phyloP scores from a whole-genome alignment of 2,797 vertebrate genomes.

The Pachyuromys duprasi region DNA sequence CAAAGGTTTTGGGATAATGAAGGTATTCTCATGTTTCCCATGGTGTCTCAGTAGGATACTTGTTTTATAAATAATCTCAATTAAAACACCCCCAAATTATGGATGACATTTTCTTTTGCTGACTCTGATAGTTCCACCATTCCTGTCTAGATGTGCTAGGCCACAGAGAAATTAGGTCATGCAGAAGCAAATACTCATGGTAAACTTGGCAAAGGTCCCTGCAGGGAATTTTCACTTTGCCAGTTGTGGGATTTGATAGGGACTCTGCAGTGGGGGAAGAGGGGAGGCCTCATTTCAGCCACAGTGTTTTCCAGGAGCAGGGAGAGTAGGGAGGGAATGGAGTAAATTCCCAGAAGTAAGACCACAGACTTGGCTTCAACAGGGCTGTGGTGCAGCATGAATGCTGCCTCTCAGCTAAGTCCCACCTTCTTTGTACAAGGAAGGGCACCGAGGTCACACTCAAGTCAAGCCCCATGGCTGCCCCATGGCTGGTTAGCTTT shows the following conservation, averaged over 20 bases:
- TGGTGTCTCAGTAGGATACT: background rate
- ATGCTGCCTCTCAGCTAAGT: background rate
- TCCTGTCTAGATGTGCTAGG: background rate
- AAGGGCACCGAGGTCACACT: background rate
- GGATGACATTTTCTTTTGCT: constrained; percentile 64
- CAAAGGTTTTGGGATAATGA: constrained; percentile 56
- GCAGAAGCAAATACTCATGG: background rate
- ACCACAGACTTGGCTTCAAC: background rate
- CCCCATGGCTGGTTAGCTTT: background rate
- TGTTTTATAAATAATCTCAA: constrained; percentile 46
- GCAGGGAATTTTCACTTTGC: background rate
- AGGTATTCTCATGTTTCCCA: background rate
- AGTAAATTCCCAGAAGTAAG: background rate
- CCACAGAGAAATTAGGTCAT: constrained; percentile 10
- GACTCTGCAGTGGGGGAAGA: background rate
- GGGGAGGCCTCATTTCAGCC: background rate
- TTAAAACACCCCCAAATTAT: constrained; percentile 56
- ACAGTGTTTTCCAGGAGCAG: background rate
- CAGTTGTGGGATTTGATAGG: background rate
- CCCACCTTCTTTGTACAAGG: background rate
- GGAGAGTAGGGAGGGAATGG: accelerated
- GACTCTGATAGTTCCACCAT: background rate
- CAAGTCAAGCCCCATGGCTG: background rate
- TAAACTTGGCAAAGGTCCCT: background rate
- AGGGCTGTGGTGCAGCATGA: background rate